Evolutionary conservation across 2,113 vertebrate genomes (phyloP), one percentile per base, ranked within the genome.

Genomic region (Calidris pygmaea): DNA sequence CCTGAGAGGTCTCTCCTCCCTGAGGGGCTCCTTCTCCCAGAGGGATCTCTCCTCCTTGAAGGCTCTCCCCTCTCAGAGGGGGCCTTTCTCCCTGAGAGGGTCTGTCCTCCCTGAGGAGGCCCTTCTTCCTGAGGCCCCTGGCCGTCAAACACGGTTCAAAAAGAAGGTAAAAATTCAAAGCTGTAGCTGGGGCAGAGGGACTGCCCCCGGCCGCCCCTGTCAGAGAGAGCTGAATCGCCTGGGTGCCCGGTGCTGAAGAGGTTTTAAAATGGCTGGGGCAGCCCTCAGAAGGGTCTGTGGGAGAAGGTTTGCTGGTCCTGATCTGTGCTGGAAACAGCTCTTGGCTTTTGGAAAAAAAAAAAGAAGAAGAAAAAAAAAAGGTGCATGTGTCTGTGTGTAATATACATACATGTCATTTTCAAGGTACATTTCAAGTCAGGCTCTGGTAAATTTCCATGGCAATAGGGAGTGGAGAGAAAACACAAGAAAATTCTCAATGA

Each of bases 191-290:
- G 12, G 13, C 21, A 58, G 27, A 14, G 22, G 0, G 0, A 16
- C 2, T 5, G 8, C 1, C 9, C 3, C 3, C 0, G 0, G 2
- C 1, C 0, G 27, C 12, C 3, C 4, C 23, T 19, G 4, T 23
- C n/a, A 56, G 59, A 11, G 39, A 32, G 10, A 23, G 20, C 2
- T 23, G 1, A 48, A 29, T 6, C 8, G 6, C 8, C 3, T 2
- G 10, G 12, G 26, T 70, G 9, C 8, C 8, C 2, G 1, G 4
- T 14, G 47, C 12, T 45, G 24, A 63, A 34, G 7, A 0, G 0
- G 13, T 15, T 63, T 60, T 78, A 11, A 52, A 92, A 66, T 6
- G 10, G 10, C 9, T 1, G 0, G 12, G 23, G 8, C 6, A 27
- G 17, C 10, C 35, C 16, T 8, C 5, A 2, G 30, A 26, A 41